These are phyloP conservation scores for Macaca mulatta DNA, from an alignment of 2,113 vertebrate genomes.

Conservation along the genomic window DNA sequence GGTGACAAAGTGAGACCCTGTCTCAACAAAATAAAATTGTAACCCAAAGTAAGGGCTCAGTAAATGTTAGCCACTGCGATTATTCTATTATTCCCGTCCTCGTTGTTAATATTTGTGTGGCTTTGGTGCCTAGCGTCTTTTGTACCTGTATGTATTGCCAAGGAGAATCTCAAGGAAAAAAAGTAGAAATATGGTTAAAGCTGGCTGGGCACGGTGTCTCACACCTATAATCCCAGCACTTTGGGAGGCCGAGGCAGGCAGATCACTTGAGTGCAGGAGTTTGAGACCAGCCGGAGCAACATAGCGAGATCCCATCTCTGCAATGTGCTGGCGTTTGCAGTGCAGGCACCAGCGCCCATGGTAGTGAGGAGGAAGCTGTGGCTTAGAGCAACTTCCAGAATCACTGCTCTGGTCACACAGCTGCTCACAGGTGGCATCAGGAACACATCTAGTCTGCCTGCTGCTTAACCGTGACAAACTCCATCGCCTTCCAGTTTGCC, in stretches of 20 bases:
- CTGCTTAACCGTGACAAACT: not conserved
- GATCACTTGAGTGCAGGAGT: too few species aligned
- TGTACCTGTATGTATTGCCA: not conserved
- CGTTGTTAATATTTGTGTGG: not conserved
- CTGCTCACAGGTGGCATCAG: fast-evolving
- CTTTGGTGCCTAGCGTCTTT: not conserved
- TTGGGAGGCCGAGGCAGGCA: too few species aligned
- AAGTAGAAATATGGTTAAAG: too few species aligned
- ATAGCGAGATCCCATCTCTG: not conserved
- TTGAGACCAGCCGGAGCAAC: too few species aligned
- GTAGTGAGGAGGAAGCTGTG: not conserved
- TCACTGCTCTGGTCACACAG: not conserved
- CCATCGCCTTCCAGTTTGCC: fast-evolving
- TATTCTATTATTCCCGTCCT: not conserved
- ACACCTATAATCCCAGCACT: too few species aligned
- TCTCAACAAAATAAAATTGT: not conserved
- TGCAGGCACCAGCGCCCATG: too few species aligned
- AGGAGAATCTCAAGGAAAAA: too few species aligned
- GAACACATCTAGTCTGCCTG: fast-evolving
- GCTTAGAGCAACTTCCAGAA: not conserved
- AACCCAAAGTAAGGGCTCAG: not conserved
- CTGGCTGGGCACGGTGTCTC: too few species aligned
- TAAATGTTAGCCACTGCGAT: not conserved
- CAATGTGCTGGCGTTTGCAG: not conserved
- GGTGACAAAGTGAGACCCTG: too few species aligned